A percentile compares a stretch with the other conserved stretches of the same genome.
Conservation (phyloP, 1,140 invertebrate genomes). For the Cydia pomonella region DNA sequence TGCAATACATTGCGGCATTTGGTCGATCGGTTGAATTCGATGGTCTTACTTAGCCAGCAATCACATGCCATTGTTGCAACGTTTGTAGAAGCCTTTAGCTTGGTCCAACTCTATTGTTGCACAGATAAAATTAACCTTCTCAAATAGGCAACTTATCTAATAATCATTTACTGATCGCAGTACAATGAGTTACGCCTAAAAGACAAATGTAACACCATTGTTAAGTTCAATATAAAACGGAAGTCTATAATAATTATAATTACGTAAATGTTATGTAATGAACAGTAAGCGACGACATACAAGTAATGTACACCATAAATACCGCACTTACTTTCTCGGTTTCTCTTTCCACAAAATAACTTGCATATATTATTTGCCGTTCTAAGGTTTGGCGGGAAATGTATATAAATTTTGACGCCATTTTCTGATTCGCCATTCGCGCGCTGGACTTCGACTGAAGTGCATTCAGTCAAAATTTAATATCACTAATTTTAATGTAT, state of each 20-base stretch:
- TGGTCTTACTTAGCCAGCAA: too few species aligned
- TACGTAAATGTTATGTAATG: conserved; percentile 10
- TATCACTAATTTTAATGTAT: neutral
- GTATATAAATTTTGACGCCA: conserved; percentile 41
- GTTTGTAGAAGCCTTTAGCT: too few species aligned
- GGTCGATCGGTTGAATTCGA: too few species aligned
- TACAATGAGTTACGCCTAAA: neutral
- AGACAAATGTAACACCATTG: neutral
- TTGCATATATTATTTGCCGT: conserved; percentile 27
- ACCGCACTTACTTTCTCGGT: conserved; percentile 24
- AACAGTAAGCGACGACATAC: neutral
- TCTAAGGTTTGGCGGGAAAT: conserved; percentile 31
- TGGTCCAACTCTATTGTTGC: too few species aligned
- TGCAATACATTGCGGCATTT: too few species aligned
- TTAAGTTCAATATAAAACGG: neutral
- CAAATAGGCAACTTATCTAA: neutral
- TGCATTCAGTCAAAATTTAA: conserved; percentile 14
- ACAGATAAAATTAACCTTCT: too few species aligned
- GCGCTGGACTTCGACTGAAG: conserved; percentile 7
- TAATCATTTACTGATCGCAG: neutral
- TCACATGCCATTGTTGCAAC: too few species aligned
- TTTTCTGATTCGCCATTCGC: conserved; percentile 38
- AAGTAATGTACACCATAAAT: conserved; percentile 31
- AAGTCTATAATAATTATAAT: conserved; percentile 16
- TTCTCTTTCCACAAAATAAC: conserved; percentile 30